Conservation (phyloP, 2,888 invertebrate genomes). For the Hypselothyrea guttata region DNA sequence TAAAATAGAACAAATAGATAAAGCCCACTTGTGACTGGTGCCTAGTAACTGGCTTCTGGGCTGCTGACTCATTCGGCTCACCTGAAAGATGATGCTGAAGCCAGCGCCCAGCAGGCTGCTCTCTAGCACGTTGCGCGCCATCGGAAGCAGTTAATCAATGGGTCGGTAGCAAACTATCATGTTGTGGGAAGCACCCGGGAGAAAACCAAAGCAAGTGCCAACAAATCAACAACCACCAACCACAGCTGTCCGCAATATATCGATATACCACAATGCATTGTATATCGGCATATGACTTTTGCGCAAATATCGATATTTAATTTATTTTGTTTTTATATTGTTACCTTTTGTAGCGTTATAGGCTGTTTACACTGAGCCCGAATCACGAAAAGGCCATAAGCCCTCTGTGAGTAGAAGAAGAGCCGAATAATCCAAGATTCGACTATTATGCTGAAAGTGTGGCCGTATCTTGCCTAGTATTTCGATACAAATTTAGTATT, state of each 20-base stretch:
- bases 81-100: constrained; percentile 82
- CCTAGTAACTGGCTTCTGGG: neutral
- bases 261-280: neutral
- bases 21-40: too few relatives aligned
- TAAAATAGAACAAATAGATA: constrained; percentile 68
- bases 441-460: too few relatives aligned
- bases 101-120: constrained; percentile 81
- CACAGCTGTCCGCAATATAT: constrained; percentile 35
- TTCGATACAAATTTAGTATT: too few relatives aligned
- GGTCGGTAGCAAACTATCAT: constrained; percentile 28
- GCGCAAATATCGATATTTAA: too few relatives aligned
- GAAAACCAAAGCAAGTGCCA: constrained; percentile 43
- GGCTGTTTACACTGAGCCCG: too few relatives aligned
- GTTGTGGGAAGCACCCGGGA: neutral
- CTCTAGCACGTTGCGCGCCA: constrained; percentile 81
- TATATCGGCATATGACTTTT: too few relatives aligned
- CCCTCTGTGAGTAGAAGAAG: too few relatives aligned
- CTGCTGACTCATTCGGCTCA: constrained; percentile 53
- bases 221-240: constrained; percentile 33
- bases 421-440: too few relatives aligned
- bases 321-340: too few relatives aligned
- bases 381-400: too few relatives aligned
- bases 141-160: constrained; percentile 38
- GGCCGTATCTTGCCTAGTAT: too few relatives aligned
- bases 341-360: too few relatives aligned